Evolutionary conservation across 1,140 invertebrate species (phyloP).

Genomic region (Phocides pigmalion): DNA sequence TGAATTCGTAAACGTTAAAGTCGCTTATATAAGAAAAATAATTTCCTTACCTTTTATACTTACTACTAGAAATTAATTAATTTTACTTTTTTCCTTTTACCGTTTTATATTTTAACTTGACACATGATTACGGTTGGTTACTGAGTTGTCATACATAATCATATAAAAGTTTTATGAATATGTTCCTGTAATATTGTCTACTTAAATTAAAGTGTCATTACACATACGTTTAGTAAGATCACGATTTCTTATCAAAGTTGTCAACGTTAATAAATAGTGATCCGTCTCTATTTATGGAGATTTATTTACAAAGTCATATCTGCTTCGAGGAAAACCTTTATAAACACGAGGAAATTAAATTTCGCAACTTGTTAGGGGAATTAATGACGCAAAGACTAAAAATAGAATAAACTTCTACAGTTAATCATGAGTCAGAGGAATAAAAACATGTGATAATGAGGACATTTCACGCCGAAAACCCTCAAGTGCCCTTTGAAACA

Average conservation of each 20-base stretch:
- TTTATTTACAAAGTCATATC: too few relatives aligned
- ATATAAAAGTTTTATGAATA: too few relatives aligned
- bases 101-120: not conserved
- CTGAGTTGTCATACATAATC: too few relatives aligned
- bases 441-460: not conserved
- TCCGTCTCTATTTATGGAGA: too few relatives aligned
- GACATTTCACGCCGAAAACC: not conserved
- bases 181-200: too few relatives aligned
- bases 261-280: too few relatives aligned
- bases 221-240: not conserved
- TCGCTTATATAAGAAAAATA: too few relatives aligned
- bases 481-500: not conserved
- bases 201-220: not conserved
- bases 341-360: not conserved
- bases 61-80: too few relatives aligned
- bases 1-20: conserved; percentile 35
- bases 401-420: not conserved
- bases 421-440: not conserved
- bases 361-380: not conserved
- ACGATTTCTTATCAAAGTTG: not conserved
- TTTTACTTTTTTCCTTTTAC: too few relatives aligned
- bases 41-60: too few relatives aligned
- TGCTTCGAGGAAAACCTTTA: not conserved
- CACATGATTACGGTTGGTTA: too few relatives aligned
- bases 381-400: not conserved